Conservation (phyloP, 1,140 invertebrate genomes). For the Drosophila takahashii region DNA sequence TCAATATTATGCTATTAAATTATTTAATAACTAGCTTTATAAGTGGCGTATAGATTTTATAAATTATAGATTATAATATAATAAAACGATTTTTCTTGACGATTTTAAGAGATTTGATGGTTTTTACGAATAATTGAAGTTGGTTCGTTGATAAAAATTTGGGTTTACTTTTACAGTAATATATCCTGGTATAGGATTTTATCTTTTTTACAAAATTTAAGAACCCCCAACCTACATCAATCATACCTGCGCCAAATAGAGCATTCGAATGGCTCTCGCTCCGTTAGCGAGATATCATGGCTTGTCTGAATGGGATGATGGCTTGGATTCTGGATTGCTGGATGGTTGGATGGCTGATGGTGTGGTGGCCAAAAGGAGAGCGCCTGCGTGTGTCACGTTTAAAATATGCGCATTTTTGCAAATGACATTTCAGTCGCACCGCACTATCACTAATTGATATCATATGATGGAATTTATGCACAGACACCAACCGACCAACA, state of each 20-base stretch:
- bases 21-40: no score
- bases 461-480: slow-evolving; percentile 82
- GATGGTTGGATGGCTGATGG: slow-evolving; percentile 16
- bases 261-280: slow-evolving; percentile 46
- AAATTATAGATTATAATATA: no score
- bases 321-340: slow-evolving; percentile 12
- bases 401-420: slow-evolving; percentile 81
- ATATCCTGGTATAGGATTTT: background rate
- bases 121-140: no score
- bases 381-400: slow-evolving; percentile 64
- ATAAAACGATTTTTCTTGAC: no score
- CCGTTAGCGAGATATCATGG: slow-evolving; percentile 59
- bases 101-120: no score
- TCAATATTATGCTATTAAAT: no score
- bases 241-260: slow-evolving; percentile 3
- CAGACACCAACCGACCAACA: slow-evolving; percentile 48
- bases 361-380: background rate
- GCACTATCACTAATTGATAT: slow-evolving; percentile 82
- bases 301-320: slow-evolving; percentile 29
- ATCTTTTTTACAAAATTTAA: no score
- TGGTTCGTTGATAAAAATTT: no score
- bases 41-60: no score
- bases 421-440: slow-evolving; percentile 81
- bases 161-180: no score
- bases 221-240: background rate